Percentiles rank a stretch among this genome's conserved stretches.
Conservation (phyloP, 2,888 invertebrate genomes). For the Cheilosia soror region DNA sequence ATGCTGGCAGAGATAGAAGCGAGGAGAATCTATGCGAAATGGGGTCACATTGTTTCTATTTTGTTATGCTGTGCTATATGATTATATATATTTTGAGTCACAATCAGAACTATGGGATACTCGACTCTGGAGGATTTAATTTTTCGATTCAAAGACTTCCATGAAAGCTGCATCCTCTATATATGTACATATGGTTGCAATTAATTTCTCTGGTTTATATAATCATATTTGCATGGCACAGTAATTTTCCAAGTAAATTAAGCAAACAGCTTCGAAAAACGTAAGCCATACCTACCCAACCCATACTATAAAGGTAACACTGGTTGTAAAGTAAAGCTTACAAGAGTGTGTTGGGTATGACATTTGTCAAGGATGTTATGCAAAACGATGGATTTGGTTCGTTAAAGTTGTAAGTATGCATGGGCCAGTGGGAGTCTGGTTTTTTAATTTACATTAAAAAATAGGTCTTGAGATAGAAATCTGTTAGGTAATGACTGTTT, state of each 20-base stretch:
- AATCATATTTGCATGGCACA: constrained; percentile 24
- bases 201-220: constrained; percentile 35
- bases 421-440: too few relatives aligned
- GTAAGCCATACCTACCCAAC: too few relatives aligned
- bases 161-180: neutral
- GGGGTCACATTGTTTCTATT: constrained; percentile 21
- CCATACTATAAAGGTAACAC: neutral
- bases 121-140: constrained; percentile 11
- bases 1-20: neutral
- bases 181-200: constrained; percentile 5
- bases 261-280: neutral
- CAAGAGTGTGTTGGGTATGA: too few relatives aligned
- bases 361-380: too few relatives aligned
- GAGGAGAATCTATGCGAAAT: constrained; percentile 6
- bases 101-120: constrained; percentile 11
- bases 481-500: too few relatives aligned
- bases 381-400: too few relatives aligned
- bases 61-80: neutral
- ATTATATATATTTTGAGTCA: constrained; percentile 1
- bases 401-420: too few relatives aligned
- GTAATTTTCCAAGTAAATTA: constrained; percentile 42
- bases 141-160: constrained; percentile 23
- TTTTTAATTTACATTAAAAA: too few relatives aligned
- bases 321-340: too few relatives aligned
- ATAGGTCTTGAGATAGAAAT: too few relatives aligned